Evolutionary conservation across 92 coral and sea anemone genomes (phyloP).

Genomic region (Nematostella vectensis): DNA sequence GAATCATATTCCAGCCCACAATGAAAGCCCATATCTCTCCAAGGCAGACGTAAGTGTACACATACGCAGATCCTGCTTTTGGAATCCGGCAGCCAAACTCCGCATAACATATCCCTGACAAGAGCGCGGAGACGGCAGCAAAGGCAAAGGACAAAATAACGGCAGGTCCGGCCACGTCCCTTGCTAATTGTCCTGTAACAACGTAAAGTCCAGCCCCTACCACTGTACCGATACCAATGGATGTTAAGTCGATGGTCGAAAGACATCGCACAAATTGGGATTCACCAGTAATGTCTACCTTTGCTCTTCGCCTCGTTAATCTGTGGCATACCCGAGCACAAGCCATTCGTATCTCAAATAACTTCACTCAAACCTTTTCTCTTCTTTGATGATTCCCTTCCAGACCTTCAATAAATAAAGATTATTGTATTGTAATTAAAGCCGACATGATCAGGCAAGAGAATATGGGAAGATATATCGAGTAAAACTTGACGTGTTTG

Average conservation of each 20-base stretch:
- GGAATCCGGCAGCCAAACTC: conserved; percentile 90
- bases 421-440: too few relatives aligned
- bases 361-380: too few relatives aligned
- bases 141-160: conserved; percentile 64
- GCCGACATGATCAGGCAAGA: too few relatives aligned
- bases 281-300: neutral
- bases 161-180: conserved; percentile 83
- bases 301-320: neutral
- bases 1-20: conserved; percentile 84
- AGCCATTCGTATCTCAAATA: too few relatives aligned
- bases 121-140: conserved; percentile 62
- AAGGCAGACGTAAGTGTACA: conserved; percentile 67
- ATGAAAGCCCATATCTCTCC: conserved; percentile 91
- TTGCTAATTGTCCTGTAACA: conserved; percentile 77
- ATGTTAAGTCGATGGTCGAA: conserved; percentile 51
- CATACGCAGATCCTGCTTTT: conserved; percentile 89
- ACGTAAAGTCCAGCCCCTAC: conserved; percentile 84
- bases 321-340: neutral
- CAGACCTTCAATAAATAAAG: too few relatives aligned
- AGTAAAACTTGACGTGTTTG: too few relatives aligned
- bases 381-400: too few relatives aligned
- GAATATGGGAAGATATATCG: too few relatives aligned
- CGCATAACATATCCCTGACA: conserved; percentile 86
- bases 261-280: conserved; percentile 28
- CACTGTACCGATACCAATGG: conserved; percentile 58